These are phyloP conservation scores for Polydrusus cervinus DNA, from an alignment of 2,888 invertebrate genomes.

Conservation along the genomic window DNA sequence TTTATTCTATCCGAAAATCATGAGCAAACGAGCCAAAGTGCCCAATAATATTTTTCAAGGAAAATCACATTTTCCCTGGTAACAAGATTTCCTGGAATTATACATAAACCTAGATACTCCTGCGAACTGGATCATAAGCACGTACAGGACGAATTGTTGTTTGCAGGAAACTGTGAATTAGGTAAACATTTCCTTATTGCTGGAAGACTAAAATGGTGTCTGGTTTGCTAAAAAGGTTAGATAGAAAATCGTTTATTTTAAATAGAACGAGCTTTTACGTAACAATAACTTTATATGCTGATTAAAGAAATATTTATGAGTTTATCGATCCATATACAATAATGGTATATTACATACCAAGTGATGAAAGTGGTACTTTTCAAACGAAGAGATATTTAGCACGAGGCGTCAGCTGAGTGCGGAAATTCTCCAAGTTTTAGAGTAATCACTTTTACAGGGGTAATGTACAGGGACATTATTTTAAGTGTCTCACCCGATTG, in stretches of 20 bases:
- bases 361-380: too few relatives aligned
- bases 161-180: conserved; percentile 5
- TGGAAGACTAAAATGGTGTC: neutral
- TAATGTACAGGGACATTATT: too few relatives aligned
- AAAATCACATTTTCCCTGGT: conserved; percentile 5
- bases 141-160: conserved; percentile 14
- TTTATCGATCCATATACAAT: too few relatives aligned
- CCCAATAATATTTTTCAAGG: neutral
- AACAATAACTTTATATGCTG: too few relatives aligned
- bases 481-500: too few relatives aligned
- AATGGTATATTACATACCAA: too few relatives aligned
- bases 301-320: too few relatives aligned
- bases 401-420: too few relatives aligned
- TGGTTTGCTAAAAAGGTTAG: neutral
- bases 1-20: neutral
- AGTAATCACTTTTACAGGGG: too few relatives aligned
- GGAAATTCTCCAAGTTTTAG: too few relatives aligned
- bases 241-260: neutral
- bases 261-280: too few relatives aligned
- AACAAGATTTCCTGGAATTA: conserved; percentile 14
- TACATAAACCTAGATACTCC: conserved; percentile 6
- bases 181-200: conserved; percentile 19
- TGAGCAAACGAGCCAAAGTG: neutral
- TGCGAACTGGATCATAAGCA: conserved; percentile 12
- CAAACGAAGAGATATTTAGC: too few relatives aligned